Base-by-base conservation (phyloP, 2,888 invertebrate species). In the Biston betularia region DNA sequence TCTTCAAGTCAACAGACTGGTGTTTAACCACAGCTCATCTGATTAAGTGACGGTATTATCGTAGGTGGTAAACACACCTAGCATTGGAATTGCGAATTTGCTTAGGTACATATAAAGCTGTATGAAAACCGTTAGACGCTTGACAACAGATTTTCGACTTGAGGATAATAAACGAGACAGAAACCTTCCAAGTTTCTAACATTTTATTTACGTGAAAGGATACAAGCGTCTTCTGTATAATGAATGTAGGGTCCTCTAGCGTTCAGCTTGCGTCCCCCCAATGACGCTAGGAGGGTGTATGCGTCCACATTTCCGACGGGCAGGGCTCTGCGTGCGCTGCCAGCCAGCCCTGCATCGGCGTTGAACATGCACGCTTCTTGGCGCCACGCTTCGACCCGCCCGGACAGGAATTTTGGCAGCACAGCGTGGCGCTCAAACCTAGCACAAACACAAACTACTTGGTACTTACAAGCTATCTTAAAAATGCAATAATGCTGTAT, bases 181-280 rank as follows among this genome's bases (percentile, higher is more conserved):
- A 2, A 24, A 24, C 24, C 24, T 24, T 24, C 24, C 24, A 24
- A 24, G 3, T 24, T 24, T 24, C 24, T 24, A 24, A 24, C 1
- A 24, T 24, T 1, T 24, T 24, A 24, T 24, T 24, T 24, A 24
- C 9, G 24, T 38, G 49, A 85, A 91, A 97, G 97, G 97, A 97
- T 97, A 99, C 99, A 99, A 75, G 97, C 97, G 79, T 98, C 98
- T 94, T 99, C 98, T 46, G 97, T 98, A 85, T 99, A 99, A 42
- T 98, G 97, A 64, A 97, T 94, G 65, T 96, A 94, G 0, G 95
- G 96, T 60, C 97, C 95, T 5, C 95, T 95, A 54, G 96, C 95
- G 59, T 96, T 95, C 14, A 96, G 89, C 80, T 95, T 95, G 79
- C 98, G 97, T n/a, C 98, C 98, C 78, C 97, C 97, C 93, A 98